A percentile compares a stretch with the other conserved stretches of the same genome.
Evolutionary conservation across 2,113 vertebrate genomes (phyloP).

Genomic region (Ctenomys sociabilis): DNA sequence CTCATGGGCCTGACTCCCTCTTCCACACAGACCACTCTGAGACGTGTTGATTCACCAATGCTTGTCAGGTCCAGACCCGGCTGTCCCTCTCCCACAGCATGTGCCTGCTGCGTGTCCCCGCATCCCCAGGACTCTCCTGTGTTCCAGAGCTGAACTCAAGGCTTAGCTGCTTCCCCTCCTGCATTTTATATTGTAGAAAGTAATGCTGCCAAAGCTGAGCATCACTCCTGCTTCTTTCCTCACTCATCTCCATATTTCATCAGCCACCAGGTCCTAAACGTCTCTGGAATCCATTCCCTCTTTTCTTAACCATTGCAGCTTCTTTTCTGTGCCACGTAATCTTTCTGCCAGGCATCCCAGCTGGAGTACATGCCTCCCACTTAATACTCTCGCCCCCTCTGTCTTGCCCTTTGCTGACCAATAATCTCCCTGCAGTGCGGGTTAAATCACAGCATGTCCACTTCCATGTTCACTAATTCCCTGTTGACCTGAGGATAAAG

Average conservation of each 20-base stretch:
- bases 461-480: not conserved
- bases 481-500: not conserved
- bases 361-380: no score
- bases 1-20: not conserved
- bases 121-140: not conserved
- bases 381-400: not conserved
- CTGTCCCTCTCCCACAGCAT: not conserved
- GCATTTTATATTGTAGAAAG: not conserved
- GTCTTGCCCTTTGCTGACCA: not conserved
- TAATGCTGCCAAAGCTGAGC: not conserved
- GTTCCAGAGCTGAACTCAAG: not conserved
- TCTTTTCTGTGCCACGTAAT: not conserved
- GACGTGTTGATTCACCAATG: not conserved
- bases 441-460: not conserved
- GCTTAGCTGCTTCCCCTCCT: not conserved
- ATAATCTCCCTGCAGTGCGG: not conserved
- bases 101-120: not conserved
- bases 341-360: not conserved
- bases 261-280: not conserved
- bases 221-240: not conserved
- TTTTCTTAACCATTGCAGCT: not conserved
- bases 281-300: constrained; percentile 1
- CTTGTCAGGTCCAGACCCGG: not conserved
- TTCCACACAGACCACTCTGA: not conserved
- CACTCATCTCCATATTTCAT: not conserved